Evolutionary conservation across 2,113 vertebrate species (phyloP).

Genomic region (Coracopsis vasa): DNA sequence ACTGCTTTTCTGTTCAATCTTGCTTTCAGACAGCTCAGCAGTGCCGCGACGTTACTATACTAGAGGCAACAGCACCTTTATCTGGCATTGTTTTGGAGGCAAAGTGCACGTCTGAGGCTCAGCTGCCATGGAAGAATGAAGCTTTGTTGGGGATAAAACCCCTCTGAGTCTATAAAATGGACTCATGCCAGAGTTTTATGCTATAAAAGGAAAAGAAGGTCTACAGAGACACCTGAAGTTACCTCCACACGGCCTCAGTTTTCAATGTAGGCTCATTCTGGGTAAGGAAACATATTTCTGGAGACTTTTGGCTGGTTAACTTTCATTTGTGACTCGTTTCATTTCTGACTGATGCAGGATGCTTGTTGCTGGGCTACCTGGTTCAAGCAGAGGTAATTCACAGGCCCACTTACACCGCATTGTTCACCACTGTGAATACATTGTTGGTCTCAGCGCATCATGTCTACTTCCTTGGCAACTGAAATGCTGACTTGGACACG

Average conservation of each 20-base stretch:
- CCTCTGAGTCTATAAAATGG: neutral
- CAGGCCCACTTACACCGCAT: neutral
- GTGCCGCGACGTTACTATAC: neutral
- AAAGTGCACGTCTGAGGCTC: constrained; percentile 1
- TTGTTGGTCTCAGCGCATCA: neutral
- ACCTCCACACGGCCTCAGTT: neutral
- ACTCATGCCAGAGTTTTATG: neutral
- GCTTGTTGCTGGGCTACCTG: neutral
- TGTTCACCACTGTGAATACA: neutral
- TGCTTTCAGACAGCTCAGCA: constrained; percentile 31
- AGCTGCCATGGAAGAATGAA: neutral
- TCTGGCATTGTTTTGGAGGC: constrained; percentile 1
- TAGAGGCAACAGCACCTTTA: neutral
- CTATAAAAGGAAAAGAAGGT: neutral
- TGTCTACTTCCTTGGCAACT: neutral
- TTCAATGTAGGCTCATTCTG: neutral
- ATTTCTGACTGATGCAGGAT: neutral
- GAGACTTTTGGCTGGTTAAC: neutral
- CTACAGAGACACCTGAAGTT: neutral
- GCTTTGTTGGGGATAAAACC: neutral
- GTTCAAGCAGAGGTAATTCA: neutral
- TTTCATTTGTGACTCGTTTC: neutral
- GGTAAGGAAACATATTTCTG: neutral
- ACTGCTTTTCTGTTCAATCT: neutral
- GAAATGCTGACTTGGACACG: neutral